phyloP scores from a whole-genome alignment of 2,797 vertebrate species.

The Tinamus major region DNA sequence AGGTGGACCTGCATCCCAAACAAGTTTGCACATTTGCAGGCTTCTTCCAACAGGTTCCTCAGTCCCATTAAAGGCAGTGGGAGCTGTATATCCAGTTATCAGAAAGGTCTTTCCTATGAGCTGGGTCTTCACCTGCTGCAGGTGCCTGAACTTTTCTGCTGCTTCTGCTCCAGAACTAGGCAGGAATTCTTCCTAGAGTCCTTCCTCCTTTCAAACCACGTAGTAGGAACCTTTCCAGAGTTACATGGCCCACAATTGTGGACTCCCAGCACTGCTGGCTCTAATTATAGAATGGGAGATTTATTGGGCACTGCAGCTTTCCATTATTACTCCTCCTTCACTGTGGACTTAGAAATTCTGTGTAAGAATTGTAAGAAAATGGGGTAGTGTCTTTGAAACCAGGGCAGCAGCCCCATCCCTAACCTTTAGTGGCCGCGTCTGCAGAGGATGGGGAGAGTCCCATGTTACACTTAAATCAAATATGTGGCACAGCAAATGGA shows the following conservation, averaged over 20 bases:
- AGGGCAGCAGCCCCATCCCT: not conserved
- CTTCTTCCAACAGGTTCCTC: not conserved
- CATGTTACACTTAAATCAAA: constrained; percentile 59
- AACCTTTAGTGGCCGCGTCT: not conserved
- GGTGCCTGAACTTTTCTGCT: not conserved
- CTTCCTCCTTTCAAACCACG: not conserved
- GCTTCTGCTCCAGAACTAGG: not conserved
- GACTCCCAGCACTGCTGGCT: not conserved
- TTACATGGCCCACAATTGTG: accelerated
- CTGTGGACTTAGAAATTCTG: not conserved
- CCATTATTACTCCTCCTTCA: constrained; percentile 33
- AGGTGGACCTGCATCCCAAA: accelerated
- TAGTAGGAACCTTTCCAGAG: not conserved
- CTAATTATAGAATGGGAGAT: constrained; percentile 50
- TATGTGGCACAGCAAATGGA: constrained; percentile 67
- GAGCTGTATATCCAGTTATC: not conserved
- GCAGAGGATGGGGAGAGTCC: constrained; percentile 7
- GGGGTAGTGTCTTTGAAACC: not conserved
- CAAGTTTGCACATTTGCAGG: accelerated
- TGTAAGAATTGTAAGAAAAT: not conserved
- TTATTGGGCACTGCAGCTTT: constrained; percentile 21
- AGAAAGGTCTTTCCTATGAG: accelerated
- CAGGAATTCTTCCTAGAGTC: not conserved
- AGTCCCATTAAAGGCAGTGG: accelerated
- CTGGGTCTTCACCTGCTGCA: accelerated